Evolutionary conservation across 2,113 vertebrate genomes (phyloP), one percentile per base, ranked within the genome.

Genomic region (Microcebus jonahi): DNA sequence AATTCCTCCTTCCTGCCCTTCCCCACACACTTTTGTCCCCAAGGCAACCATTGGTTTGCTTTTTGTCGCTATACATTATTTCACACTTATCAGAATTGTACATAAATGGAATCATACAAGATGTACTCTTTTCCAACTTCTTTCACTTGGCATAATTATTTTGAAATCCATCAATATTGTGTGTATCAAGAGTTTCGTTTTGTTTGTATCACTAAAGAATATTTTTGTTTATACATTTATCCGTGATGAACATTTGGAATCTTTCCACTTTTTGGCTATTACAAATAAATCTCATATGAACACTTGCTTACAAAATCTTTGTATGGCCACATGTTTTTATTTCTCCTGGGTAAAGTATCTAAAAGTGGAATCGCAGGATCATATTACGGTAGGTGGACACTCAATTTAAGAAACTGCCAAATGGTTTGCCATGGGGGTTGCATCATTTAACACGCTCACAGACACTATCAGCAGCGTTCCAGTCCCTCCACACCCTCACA

Each of bases 161-260:
- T n/a, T 82, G 36, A 94, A 61, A 71, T 83, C 73, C 29, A 85
- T 65, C 11, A 45, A 36, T 77, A 71, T 39, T 71, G 39, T 85
- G 91, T 86, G 11, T 65, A 85, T 70, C 20, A 61, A 67, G 39
- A 27, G 59, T 59, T 59, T 86, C 67, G 17, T 55, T 83, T 82
- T 94, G 27, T 88, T 91, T 77, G 55, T 81, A 71, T 57, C 57
- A 67, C 12, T 50, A 63, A 97, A 91, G 81, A 88, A 48, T 65
- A 76, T 45, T 88, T 84, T 84, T 95, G 42, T 61, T 95, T 61
- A 80, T 63, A 81, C 8, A 87, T 94, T 95, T 61, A 76, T 39
- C 36, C 84, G 42, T 81, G 1, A 48, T n/a, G 25, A 42, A 59
- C 75, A 91, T 59, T 70, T 75, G 36, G 10, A n/a, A 53, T 73